These are phyloP conservation scores for Microtus oregoni DNA, from an alignment of 2,113 vertebrate genomes.

Conservation along the genomic window DNA sequence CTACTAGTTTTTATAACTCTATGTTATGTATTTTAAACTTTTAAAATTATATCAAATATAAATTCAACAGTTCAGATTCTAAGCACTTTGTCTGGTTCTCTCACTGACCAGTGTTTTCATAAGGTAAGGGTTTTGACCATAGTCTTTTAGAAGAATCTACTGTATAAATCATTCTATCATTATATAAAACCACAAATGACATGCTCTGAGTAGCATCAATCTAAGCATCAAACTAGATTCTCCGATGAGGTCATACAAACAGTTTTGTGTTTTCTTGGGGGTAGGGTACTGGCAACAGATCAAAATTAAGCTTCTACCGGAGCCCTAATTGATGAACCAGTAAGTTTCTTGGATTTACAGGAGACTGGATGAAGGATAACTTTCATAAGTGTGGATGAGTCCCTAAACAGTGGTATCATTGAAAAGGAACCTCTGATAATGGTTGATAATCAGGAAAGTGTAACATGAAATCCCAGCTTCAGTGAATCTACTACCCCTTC, in stretches of 20 bases:
- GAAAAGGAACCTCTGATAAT: neutral
- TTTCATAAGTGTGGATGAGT: neutral
- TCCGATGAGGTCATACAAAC: neutral
- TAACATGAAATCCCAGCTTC: neutral
- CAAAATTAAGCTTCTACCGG: neutral
- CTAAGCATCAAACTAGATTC: neutral
- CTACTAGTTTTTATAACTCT: neutral
- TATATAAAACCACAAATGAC: neutral
- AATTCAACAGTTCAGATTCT: neutral
- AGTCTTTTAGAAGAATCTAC: neutral
- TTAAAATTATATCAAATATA: neutral
- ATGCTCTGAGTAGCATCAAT: neutral
- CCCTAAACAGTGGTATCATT: neutral
- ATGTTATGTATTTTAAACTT: neutral
- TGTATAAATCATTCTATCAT: neutral
- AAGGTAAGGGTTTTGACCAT: constrained; percentile 7
- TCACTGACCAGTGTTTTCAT: neutral
- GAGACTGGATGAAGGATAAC: neutral
- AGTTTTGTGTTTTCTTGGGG: neutral
- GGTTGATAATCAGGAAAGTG: neutral
- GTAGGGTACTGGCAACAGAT: neutral
- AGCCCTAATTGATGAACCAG: neutral
- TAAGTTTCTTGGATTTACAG: neutral
- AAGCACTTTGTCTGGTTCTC: neutral
- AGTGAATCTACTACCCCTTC: neutral